A percentile compares a stretch with the other conserved stretches of the same genome.
Evolutionary conservation across 2,888 invertebrate species (phyloP).

Genomic region (Meghimatium bilineatum): DNA sequence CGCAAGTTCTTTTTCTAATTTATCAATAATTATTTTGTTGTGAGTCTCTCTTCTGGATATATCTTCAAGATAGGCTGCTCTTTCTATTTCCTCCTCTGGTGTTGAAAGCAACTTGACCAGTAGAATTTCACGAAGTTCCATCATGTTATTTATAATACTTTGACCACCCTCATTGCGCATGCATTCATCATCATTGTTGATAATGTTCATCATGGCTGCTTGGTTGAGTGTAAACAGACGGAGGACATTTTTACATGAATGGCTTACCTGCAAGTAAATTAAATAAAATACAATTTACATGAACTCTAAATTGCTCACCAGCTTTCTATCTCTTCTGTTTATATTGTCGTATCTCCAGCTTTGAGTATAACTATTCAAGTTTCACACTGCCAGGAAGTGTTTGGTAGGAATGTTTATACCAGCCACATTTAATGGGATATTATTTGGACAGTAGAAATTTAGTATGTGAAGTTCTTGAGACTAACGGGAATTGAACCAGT

Average conservation of each 20-base stretch:
- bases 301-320: no score
- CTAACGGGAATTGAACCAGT: no score
- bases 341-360: no score
- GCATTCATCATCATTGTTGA: constrained; percentile 51
- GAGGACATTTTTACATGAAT: constrained; percentile 73
- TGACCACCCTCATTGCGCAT: constrained; percentile 41
- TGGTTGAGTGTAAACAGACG: constrained; percentile 71
- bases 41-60: constrained; percentile 72
- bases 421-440: no score
- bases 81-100: constrained; percentile 75
- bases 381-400: no score
- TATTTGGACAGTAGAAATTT: no score
- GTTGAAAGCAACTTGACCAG: constrained; percentile 75
- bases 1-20: constrained; percentile 73
- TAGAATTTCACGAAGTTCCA: constrained; percentile 73
- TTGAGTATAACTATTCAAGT: no score
- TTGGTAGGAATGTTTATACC: no score
- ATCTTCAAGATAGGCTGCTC: constrained; percentile 72
- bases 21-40: constrained; percentile 74
- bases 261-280: constrained; percentile 62
- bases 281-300: not conserved
- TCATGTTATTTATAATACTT: constrained; percentile 56
- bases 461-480: no score
- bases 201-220: constrained; percentile 66
- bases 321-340: no score